Evolutionary conservation across 92 coral and sea anemone species (phyloP).

Genomic region (Zoanthus sociatus): DNA sequence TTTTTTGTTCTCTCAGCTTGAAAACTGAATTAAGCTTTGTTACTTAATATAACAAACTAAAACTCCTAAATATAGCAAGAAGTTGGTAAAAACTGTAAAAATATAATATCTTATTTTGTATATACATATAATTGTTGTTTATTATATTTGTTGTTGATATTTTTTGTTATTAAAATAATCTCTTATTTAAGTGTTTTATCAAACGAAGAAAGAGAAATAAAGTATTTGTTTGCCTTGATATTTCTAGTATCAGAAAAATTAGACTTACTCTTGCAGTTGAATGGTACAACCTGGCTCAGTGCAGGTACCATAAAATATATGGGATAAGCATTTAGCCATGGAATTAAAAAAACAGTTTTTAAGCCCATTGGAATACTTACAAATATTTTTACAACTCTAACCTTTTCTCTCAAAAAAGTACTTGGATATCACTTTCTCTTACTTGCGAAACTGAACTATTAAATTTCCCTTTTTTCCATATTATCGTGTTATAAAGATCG

Average conservation of each 20-base stretch:
- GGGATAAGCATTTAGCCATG: not conserved
- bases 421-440: not conserved
- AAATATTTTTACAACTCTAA: not conserved
- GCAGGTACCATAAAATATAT: constrained; percentile 34
- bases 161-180: not conserved
- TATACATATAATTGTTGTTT: not conserved
- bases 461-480: not conserved
- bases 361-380: not conserved
- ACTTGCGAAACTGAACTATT: not conserved
- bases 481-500: constrained; percentile 31
- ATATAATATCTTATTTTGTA: not conserved
- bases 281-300: constrained; percentile 10
- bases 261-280: constrained; percentile 19
- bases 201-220: not conserved
- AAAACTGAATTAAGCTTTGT: not conserved
- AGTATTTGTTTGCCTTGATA: not conserved
- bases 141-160: not conserved
- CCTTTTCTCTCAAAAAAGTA: not conserved
- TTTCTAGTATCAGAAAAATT: not conserved
- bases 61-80: not conserved
- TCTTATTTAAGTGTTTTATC: not conserved
- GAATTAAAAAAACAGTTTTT: not conserved
- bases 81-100: not conserved
- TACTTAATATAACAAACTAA: not conserved
- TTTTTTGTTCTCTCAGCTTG: not conserved